Evolutionary conservation across 1,140 invertebrate genomes (phyloP).

Genomic region (Conus ventricosus): DNA sequence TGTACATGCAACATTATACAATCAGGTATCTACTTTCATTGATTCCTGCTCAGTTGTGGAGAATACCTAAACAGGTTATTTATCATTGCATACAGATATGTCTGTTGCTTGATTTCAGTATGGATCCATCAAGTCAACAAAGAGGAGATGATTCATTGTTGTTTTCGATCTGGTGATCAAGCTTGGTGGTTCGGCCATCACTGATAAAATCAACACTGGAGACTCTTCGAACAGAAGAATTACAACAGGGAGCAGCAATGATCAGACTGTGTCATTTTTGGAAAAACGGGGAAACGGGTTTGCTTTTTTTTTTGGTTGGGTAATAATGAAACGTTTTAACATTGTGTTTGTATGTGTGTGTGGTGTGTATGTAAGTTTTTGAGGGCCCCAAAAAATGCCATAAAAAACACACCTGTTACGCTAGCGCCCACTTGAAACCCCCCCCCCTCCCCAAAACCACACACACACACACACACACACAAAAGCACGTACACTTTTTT

Average conservation of each 20-base stretch:
- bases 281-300: too few species aligned
- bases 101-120: neutral
- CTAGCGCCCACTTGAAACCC: too few species aligned
- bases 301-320: too few species aligned
- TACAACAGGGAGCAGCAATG: constrained; percentile 37
- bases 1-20: neutral
- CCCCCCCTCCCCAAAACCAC: too few species aligned
- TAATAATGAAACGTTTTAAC: constrained; percentile 17
- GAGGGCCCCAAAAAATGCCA: too few species aligned
- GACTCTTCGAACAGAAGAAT: constrained; percentile 33
- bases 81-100: neutral
- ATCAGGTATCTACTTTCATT: neutral
- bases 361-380: too few species aligned
- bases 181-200: constrained; percentile 60
- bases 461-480: too few species aligned
- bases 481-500: too few species aligned
- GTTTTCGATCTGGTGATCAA: constrained; percentile 55
- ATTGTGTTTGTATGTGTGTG: neutral
- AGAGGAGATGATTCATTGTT: neutral
- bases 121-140: neutral
- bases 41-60: neutral
- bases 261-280: constrained; percentile 40
- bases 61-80: neutral
- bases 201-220: constrained; percentile 56
- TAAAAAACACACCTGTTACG: too few species aligned